Conservation (phyloP, 2,113 vertebrate genomes). For the Ailuropoda melanoleuca region DNA sequence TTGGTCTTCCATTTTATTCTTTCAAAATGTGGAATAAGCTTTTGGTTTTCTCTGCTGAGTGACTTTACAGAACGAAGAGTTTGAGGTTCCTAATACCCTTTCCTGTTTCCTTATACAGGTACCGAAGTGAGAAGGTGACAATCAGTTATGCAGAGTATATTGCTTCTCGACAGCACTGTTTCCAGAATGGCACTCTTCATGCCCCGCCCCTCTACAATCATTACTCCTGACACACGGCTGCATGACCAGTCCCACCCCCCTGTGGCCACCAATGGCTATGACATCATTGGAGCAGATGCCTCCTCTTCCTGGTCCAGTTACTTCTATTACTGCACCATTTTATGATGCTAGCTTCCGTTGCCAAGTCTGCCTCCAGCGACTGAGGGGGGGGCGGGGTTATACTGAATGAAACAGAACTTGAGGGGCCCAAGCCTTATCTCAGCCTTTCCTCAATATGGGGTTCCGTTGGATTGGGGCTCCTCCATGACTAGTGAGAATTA, state of each 20-base stretch:
- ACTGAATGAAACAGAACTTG: conserved; percentile 82
- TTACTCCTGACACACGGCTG: conserved; percentile 93
- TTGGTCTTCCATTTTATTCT: conserved; percentile 79
- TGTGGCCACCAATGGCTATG: conserved; percentile 89
- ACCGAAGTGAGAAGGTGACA: conserved; percentile 92
- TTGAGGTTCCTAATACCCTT: conserved; percentile 54
- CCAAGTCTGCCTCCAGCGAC: conserved; percentile 89
- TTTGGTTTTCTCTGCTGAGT: conserved; percentile 74
- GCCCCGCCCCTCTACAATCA: conserved; percentile 91
- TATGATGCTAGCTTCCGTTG: conserved; percentile 93
- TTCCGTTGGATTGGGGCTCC: conserved; percentile 85
- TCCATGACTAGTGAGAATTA: conserved; percentile 79
- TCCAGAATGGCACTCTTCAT: conserved; percentile 91
- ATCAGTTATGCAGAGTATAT: conserved; percentile 91
- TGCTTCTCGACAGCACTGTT: conserved; percentile 90
- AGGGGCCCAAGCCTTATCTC: conserved; percentile 89
- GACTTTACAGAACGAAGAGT: background rate
- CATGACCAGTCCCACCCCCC: conserved; percentile 89
- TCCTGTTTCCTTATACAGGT: conserved; percentile 80
- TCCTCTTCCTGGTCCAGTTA: conserved; percentile 93
- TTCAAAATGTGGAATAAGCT: conserved; percentile 72
- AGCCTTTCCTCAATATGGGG: conserved; percentile 85
- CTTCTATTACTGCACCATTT: conserved; percentile 94
- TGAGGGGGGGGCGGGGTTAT: conserved; percentile 78
- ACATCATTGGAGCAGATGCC: conserved; percentile 90